Base-by-base conservation (phyloP, 2,888 invertebrate genomes). In the Leucophenga montana region DNA sequence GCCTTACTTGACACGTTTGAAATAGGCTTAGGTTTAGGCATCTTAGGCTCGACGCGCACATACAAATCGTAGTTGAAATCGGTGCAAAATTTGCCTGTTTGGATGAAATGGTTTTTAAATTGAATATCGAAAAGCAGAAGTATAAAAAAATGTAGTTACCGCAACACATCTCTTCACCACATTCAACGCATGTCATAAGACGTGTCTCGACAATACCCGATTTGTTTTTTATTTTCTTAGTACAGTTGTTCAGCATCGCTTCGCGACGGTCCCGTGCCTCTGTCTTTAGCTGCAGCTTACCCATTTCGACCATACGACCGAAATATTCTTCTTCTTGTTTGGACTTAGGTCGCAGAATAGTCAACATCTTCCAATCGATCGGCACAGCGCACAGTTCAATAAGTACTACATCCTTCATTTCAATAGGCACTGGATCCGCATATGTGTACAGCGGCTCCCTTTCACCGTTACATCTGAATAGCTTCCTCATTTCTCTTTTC, bases 361-460 rank as follows among this genome's bases (percentile, higher is more conserved):
- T 97, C 69, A 97, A 90, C 97, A 97, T 97, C 87, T 94, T 92
- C 97, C 97, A 97, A 85, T 96, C 95, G 73, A 97, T 97, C 48
- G 95, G 93, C 18, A 97, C 95, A 11, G 93, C 91, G 80, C 95
- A 95, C 64, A 97, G 89, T 80, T 97, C 96, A 78, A 85, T 82
- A 0, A 89, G 78, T 1, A 85, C 78, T 57, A 89, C 81, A 39
- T 83, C 84, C 72, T 86, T 91, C 96, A 97, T 96, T 87, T 96
- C 95, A 0, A 91, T 90, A 1, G 97, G 96, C 74, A 95, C 90
- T 0, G 97, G 96, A 89, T 97, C 94, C 79, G 91, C 90, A 77
- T 92, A 92, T 0, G 88, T 66, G 70, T 88, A 89, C 2, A 83
- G 66, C 0, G 84, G 74, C 46, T 88, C 88, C 2, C 88, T 80